phyloP scores from a whole-genome alignment of 2,113 vertebrate species.

The Psilopsiagon aurifrons region DNA sequence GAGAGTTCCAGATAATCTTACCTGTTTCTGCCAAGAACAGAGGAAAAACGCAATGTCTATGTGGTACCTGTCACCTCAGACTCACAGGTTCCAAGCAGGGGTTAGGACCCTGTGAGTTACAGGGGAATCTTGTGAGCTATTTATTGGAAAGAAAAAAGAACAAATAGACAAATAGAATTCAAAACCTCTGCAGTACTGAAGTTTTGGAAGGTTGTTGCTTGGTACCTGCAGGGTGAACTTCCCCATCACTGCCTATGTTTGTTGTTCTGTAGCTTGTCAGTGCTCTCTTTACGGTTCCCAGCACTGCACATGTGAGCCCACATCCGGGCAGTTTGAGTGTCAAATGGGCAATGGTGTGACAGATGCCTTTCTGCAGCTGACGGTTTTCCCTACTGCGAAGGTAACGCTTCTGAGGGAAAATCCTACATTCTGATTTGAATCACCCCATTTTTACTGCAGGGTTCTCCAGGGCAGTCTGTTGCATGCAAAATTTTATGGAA shows the following conservation, averaged over 20 bases:
- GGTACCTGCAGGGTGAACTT: not conserved
- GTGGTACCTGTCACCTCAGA: not conserved
- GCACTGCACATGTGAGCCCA: conserved; percentile 67
- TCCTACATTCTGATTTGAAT: not conserved
- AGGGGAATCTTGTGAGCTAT: not conserved
- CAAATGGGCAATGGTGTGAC: conserved; percentile 81
- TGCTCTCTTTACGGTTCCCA: conserved; percentile 81
- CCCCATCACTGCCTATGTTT: not conserved
- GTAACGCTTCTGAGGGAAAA: conserved; percentile 53
- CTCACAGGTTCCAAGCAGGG: not conserved
- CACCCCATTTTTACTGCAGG: not conserved
- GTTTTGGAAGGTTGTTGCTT: not conserved
- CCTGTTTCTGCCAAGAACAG: not conserved
- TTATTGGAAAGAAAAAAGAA: not conserved
- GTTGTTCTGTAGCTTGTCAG: conserved; percentile 76
- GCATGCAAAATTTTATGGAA: not conserved
- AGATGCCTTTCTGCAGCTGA: conserved; percentile 73
- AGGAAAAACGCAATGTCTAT: not conserved
- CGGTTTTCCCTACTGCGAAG: conserved; percentile 83
- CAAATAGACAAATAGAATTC: not conserved
- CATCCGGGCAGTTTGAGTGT: conserved; percentile 84
- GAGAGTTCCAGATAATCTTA: not conserved
- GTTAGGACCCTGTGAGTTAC: not conserved
- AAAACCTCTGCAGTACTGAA: not conserved
- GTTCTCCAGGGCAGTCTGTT: not conserved